phyloP scores from a whole-genome alignment of 2,797 vertebrate species.

The Vireo griseus region DNA sequence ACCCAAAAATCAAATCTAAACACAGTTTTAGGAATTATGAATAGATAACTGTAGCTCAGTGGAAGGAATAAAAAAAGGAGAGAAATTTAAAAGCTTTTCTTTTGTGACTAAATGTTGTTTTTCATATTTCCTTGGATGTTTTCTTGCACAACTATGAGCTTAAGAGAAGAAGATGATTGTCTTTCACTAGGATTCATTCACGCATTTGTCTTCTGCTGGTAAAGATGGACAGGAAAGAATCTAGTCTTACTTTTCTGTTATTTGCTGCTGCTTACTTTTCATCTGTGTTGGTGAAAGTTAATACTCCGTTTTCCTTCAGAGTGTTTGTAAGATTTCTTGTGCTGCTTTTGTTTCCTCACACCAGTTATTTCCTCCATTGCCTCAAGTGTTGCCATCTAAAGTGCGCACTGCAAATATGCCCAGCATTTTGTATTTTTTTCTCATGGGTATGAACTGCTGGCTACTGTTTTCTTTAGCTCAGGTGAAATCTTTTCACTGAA shows the following conservation, averaged over 20 bases:
- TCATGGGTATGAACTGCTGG: not conserved
- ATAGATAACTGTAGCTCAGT: not conserved
- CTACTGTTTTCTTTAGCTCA: not conserved
- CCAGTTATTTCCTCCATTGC: not conserved
- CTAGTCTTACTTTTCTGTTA: not conserved
- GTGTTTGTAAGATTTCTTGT: not conserved
- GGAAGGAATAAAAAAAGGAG: not conserved
- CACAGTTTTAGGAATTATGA: not conserved
- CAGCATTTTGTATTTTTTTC: not conserved
- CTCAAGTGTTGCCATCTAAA: not conserved
- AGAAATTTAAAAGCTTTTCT: not conserved
- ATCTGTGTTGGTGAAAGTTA: not conserved
- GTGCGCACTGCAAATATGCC: not conserved
- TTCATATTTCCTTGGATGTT: not conserved
- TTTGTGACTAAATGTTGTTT: not conserved
- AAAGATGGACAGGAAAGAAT: not conserved
- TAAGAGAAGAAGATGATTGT: not conserved
- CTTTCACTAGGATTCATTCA: not conserved
- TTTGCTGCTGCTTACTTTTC: not conserved
- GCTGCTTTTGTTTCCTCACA: not conserved
- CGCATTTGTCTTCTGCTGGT: not conserved
- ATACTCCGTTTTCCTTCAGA: not conserved
- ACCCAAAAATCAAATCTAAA: not conserved
- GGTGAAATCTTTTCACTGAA: not conserved
- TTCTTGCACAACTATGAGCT: not conserved